phyloP scores from a whole-genome alignment of 2,888 invertebrate species.

The Eristalinus sepulchralis region DNA sequence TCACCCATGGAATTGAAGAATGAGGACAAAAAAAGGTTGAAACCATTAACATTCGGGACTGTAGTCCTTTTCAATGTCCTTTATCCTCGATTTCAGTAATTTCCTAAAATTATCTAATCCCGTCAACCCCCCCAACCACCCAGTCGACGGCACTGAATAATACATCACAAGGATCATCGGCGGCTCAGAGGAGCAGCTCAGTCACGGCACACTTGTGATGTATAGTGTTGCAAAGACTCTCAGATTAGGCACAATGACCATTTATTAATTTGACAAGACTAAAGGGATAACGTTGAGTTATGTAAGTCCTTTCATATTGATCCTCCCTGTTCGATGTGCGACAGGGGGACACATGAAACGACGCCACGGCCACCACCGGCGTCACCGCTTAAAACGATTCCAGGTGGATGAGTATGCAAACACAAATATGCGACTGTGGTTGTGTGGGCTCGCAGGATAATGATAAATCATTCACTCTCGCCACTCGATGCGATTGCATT shows the following conservation, averaged over 20 bases:
- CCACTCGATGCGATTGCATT: neutral
- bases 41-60: constrained; percentile 53
- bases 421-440: constrained; percentile 8
- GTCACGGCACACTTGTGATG: constrained; percentile 8
- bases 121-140: neutral
- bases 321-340: constrained; percentile 2
- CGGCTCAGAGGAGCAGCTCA: neutral
- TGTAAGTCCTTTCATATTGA: constrained; percentile 26
- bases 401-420: constrained; percentile 12
- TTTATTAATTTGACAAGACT: constrained; percentile 60
- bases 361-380: too few species aligned
- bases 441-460: constrained; percentile 38
- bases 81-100: neutral
- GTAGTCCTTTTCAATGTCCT: constrained; percentile 32
- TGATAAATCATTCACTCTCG: constrained; percentile 67
- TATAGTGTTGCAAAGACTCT: constrained; percentile 41
- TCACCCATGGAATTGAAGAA: constrained; percentile 1
- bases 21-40: constrained; percentile 38
- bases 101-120: constrained; percentile 30
- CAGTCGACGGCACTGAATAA: constrained; percentile 29
- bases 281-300: constrained; percentile 26
- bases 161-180: constrained; percentile 49
- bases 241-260: constrained; percentile 37
- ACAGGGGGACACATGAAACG: too few species aligned
- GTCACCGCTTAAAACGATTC: constrained; percentile 41